Conservation (phyloP, 2,888 invertebrate genomes). For the Ichneumon xanthorius region DNA sequence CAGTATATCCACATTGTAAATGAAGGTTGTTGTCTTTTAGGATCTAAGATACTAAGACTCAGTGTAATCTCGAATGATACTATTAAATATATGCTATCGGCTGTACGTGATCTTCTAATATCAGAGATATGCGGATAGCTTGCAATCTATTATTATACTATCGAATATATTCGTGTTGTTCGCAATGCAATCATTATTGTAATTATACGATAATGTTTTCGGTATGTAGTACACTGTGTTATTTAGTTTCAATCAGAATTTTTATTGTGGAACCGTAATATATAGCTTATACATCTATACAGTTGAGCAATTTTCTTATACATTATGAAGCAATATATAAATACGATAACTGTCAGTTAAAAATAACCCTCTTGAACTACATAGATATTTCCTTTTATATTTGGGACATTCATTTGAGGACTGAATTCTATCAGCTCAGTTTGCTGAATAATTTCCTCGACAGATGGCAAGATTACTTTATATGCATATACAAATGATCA, state of each 20-base stretch:
- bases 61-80: too few relatives aligned
- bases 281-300: background rate
- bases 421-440: background rate
- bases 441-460: background rate
- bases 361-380: slow-evolving; percentile 11
- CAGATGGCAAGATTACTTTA: slow-evolving; percentile 9
- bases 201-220: background rate
- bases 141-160: background rate
- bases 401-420: slow-evolving; percentile 7
- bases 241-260: background rate
- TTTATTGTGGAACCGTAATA: slow-evolving; percentile 1
- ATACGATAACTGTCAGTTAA: slow-evolving; percentile 2
- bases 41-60: background rate
- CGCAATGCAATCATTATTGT: background rate
- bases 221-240: background rate
- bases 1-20: background rate
- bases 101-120: too few relatives aligned
- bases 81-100: too few relatives aligned
- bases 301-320: background rate
- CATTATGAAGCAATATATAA: background rate
- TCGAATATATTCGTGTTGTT: background rate
- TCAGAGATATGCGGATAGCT: background rate
- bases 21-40: background rate
- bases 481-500: slow-evolving; percentile 9
- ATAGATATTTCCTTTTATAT: background rate